These are phyloP conservation scores for Abrostola tripartita DNA, from an alignment of 2,888 invertebrate genomes.

Conservation along the genomic window DNA sequence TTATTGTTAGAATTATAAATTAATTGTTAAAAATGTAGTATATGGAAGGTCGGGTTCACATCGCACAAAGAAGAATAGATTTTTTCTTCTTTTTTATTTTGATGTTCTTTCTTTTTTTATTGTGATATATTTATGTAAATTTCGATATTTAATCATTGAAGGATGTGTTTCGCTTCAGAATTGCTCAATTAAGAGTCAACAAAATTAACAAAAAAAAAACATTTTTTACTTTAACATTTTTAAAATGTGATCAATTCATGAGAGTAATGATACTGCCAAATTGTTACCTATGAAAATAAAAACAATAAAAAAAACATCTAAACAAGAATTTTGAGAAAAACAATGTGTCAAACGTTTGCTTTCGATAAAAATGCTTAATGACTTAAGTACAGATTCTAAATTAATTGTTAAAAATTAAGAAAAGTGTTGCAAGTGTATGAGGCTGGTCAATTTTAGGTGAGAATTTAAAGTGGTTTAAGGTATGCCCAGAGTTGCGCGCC, in stretches of 20 bases:
- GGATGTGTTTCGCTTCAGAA: constrained; percentile 34
- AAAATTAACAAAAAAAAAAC: constrained; percentile 6
- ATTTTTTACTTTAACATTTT: constrained; percentile 10
- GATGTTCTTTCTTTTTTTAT: constrained; percentile 15
- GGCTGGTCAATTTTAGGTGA: constrained; percentile 81
- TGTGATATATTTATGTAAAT: constrained; percentile 9
- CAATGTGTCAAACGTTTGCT: constrained; percentile 65
- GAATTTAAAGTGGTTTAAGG: constrained; percentile 49
- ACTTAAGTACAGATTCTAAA: constrained; percentile 71
- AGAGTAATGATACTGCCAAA: constrained; percentile 68
- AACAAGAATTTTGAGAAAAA: constrained; percentile 49
- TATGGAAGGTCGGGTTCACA: constrained; percentile 77
- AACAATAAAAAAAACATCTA: constrained; percentile 49
- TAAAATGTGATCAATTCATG: constrained; percentile 27
- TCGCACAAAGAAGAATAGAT: constrained; percentile 84
- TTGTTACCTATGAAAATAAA: constrained; percentile 48
- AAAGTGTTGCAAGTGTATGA: constrained; percentile 51
- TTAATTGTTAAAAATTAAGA: constrained; percentile 67
- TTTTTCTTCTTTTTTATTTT: constrained; percentile 36
- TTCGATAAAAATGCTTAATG: constrained; percentile 55
- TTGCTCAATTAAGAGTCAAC: constrained; percentile 54
- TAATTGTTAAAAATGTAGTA: constrained; percentile 79
- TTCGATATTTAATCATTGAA: constrained; percentile 5
- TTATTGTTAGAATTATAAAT: constrained; percentile 67
- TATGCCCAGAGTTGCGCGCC: constrained; percentile 47